Base-by-base conservation (phyloP, 2,113 vertebrate species). In the Jacana jacana region DNA sequence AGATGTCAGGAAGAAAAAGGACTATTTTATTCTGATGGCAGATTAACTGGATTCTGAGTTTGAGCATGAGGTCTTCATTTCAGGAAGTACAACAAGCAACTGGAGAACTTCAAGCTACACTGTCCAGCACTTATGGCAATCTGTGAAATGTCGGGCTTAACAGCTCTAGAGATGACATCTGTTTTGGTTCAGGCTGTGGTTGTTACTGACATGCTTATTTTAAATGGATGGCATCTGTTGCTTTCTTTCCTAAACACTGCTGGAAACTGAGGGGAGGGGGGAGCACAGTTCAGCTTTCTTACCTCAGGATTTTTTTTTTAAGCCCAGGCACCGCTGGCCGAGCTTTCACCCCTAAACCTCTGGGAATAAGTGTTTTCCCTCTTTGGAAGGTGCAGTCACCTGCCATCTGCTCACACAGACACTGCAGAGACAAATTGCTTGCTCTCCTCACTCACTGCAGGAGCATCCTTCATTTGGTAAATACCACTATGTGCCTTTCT, bases 221-320 rank as follows among this genome's bases (percentile, higher is more conserved):
- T 81, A 97, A 95, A 95, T 91, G 94, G 80, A 84, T 88, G 92
- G 95, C 91, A 78, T 94, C 60, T 95, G 92, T 66, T 91, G 80
- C 91, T 69, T 91, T 39, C 80, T 90, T 92, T 81, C 76, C 64
- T 81, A 73, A 86, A 39, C 2, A 2, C 64, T 86, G 91, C 54
- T 77, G 80, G 42, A 88, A 83, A 37, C 17, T 31, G 52, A 77
- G 51, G 35, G 14, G 76, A 75, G 54, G 90, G n/a, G 70, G 85
- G 90, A n/a, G 70, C 90, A 71, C 42, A 75, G 68, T 77, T 86
- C 68, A 55, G 46, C 64, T 77, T 81, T 78, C 55, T 51, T 81
- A 71, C 46, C 51, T 37, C 44, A 37, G 76, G 42, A 49, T 13
- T 72, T 77, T 76, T 91, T 91, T 83, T 70, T 40, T 42, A 63